Base-by-base conservation (phyloP, 2,797 vertebrate genomes). In the Tenualosa ilisha region DNA sequence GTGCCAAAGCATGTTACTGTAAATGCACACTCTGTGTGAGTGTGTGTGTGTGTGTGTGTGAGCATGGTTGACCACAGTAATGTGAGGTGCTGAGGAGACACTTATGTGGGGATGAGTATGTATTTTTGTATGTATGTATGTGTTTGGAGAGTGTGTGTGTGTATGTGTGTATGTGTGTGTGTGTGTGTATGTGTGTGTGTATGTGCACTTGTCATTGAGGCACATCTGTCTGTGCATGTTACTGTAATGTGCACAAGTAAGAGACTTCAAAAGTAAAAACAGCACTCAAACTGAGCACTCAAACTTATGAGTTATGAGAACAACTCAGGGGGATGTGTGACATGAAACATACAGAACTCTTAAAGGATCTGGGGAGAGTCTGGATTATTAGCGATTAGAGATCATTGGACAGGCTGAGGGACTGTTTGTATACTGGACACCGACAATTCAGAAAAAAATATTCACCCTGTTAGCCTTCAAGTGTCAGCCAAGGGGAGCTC, bases 1-100 rank as follows among this genome's bases (percentile, higher is more conserved):
- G 81, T 90, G 88, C 82, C 86, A 88, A 85, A 56, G 88, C 85
- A 88, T 91, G 20, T 75, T 43, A 65, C 63, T 49, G 24, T 26
- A 31, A 9, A 31, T 31, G 31, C 1, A 31, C 63, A 68, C 26
- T 49, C 46, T 5, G 7, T 49, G 46, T 49, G 46, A 12, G 24
- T 68, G 63, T 15, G 51, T 13, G 51, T 54, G 51, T 54, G 24
- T 68, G 63, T 15, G 51, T 13, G 51, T 54, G 51, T 54, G 0
- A 31, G 31, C 31, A 31, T 31, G 31, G 31, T 31, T 31, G 31
- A 31, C 31, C 0, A 31, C 31, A 31, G 31, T 31, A 1, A 31
- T 31, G 31, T 31, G 31, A 31, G 31, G 31, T 31, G 31, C 31
- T 31, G 31, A 31, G 0, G 31, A 31, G 31, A 31, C 31, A 31